These are phyloP conservation scores for Hyperoplus immaculatus DNA, from an alignment of 2,797 vertebrate genomes.

Conservation along the genomic window DNA sequence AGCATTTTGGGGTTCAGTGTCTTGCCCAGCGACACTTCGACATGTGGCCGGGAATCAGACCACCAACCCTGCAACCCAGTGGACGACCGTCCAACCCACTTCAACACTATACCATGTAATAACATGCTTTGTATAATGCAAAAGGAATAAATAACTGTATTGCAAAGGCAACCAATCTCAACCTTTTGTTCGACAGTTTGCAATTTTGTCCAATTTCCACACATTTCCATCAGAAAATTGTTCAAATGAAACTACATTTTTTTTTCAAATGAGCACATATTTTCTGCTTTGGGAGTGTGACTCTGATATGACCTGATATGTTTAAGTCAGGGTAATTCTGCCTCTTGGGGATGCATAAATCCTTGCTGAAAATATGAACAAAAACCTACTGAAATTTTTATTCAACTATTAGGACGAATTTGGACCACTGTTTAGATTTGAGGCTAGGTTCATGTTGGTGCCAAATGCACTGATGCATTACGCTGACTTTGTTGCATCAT, in stretches of 20 bases:
- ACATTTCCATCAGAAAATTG: background rate
- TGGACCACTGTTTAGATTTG: background rate
- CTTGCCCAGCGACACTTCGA: too few species aligned
- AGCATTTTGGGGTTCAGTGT: too few species aligned
- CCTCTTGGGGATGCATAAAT: conserved; percentile 2
- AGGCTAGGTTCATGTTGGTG: background rate
- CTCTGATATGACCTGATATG: background rate
- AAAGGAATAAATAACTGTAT: background rate
- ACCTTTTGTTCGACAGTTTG: background rate
- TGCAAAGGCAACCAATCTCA: background rate
- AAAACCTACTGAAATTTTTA: background rate
- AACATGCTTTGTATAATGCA: background rate
- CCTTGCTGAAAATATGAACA: background rate
- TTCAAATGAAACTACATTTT: background rate
- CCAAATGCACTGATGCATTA: background rate
- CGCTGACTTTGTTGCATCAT: background rate
- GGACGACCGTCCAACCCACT: too few species aligned
- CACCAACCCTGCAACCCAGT: too few species aligned
- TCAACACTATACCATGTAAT: background rate
- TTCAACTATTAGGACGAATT: background rate
- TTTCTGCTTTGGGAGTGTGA: background rate
- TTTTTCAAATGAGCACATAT: background rate
- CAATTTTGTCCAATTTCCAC: background rate
- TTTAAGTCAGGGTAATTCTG: conserved; percentile 2
- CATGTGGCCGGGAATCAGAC: too few species aligned